Percentiles rank a stretch among this genome's conserved stretches.
phyloP scores from a whole-genome alignment of 2,888 invertebrate genomes.

The Troglohyphantes excavatus region DNA sequence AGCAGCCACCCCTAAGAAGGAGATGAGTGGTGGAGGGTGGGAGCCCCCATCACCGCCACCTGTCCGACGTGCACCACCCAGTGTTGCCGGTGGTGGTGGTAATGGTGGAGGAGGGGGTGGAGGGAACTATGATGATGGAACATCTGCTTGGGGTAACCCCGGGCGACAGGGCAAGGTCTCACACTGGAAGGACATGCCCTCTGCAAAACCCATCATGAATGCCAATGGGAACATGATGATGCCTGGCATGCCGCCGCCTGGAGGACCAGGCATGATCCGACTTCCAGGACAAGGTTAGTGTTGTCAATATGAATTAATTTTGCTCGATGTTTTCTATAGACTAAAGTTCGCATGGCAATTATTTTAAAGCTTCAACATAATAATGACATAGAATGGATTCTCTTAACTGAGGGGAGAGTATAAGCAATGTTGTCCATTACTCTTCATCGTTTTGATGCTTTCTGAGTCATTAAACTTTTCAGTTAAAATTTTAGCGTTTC shows the following conservation, averaged over 20 bases:
- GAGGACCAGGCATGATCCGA: slow-evolving; percentile 80
- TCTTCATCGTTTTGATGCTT: too few relatives aligned
- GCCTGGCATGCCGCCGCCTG: slow-evolving; percentile 81
- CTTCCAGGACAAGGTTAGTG: slow-evolving; percentile 61
- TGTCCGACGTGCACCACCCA: slow-evolving; percentile 7
- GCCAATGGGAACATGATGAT: slow-evolving; percentile 34
- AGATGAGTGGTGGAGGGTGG: slow-evolving; percentile 78
- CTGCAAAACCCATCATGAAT: slow-evolving; percentile 71
- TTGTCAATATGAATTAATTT: too few relatives aligned
- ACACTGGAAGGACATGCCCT: slow-evolving; percentile 86
- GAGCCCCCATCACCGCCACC: slow-evolving; percentile 79
- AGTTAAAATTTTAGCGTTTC: too few relatives aligned
- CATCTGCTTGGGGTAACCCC: slow-evolving; percentile 91
- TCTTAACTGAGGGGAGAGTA: too few relatives aligned
- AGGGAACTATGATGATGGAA: slow-evolving; percentile 89
- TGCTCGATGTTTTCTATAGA: too few relatives aligned
- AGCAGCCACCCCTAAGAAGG: slow-evolving; percentile 74
- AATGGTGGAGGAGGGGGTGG: slow-evolving; percentile 85
- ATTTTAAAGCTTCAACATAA: too few relatives aligned
- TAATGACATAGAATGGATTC: too few relatives aligned
- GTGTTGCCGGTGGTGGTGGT: slow-evolving; percentile 27
- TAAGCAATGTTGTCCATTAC: too few relatives aligned
- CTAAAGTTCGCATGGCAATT: too few relatives aligned
- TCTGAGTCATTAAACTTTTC: too few relatives aligned
- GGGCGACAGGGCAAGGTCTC: slow-evolving; percentile 84